These are phyloP conservation scores for Syndactyla subalaris DNA, from an alignment of 2,797 vertebrate species.

Conservation along the genomic window DNA sequence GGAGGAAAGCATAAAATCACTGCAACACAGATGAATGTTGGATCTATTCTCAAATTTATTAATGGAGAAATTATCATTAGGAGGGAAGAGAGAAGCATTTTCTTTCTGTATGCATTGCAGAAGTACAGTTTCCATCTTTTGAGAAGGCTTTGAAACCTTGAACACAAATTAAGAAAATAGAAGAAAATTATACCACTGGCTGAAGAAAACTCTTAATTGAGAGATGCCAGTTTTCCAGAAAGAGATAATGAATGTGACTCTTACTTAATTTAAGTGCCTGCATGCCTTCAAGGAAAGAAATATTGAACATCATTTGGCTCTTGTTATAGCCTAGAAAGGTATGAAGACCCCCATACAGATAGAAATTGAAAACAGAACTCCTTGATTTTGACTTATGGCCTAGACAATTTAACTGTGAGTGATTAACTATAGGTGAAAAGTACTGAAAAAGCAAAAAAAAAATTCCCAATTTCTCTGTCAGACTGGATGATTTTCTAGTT, in stretches of 20 bases:
- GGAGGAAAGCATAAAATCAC: not conserved
- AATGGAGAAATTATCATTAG: not conserved
- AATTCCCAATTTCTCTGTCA: not conserved
- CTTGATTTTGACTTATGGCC: not conserved
- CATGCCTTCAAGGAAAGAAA: not conserved
- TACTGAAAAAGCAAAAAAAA: not conserved
- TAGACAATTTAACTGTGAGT: not conserved
- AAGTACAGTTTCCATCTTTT: not conserved
- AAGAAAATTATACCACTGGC: not conserved
- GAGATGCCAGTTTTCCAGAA: not conserved
- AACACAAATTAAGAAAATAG: not conserved
- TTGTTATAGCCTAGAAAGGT: not conserved
- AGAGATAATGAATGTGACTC: rapidly evolving
- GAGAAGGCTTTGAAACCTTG: not conserved
- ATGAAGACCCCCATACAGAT: not conserved
- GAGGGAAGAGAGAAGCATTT: not conserved
- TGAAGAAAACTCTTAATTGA: not conserved
- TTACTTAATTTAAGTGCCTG: not conserved
- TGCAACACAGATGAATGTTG: not conserved
- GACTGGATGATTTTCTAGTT: not conserved
- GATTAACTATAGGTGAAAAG: not conserved
- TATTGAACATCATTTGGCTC: not conserved
- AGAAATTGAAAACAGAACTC: not conserved
- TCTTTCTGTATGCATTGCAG: not conserved
- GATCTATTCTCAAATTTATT: not conserved